Evolutionary conservation across 2,797 vertebrate genomes (phyloP).

Genomic region (Eurystomus glaucurus): DNA sequence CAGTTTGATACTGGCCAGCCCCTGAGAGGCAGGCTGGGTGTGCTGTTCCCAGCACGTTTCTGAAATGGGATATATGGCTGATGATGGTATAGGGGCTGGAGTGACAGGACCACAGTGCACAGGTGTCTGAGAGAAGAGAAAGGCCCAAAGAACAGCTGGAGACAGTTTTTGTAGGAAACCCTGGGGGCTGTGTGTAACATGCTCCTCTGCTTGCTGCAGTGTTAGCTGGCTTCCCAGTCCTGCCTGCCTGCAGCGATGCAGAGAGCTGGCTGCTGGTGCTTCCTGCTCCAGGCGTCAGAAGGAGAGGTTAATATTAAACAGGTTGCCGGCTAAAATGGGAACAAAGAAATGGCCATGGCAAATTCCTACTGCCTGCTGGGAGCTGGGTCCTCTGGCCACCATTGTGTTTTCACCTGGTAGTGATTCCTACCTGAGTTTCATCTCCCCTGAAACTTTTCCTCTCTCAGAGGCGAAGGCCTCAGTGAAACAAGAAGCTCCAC

Average conservation of each 20-base stretch:
- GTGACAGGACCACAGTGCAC: background rate
- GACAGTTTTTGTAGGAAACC: background rate
- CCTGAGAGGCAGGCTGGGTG: background rate
- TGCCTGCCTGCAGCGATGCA: background rate
- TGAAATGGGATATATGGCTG: background rate
- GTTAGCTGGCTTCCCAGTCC: background rate
- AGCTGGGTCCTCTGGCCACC: background rate
- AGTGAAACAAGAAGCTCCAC: background rate
- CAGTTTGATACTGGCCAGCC: background rate
- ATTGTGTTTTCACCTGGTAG: background rate
- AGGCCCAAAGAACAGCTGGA: background rate
- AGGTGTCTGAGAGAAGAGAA: background rate
- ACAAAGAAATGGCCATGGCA: background rate
- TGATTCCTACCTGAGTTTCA: background rate
- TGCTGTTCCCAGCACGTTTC: background rate
- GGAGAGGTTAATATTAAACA: conserved; percentile 39
- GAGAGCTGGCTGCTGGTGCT: background rate
- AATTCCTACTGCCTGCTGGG: background rate
- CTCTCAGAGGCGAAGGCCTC: fast-evolving
- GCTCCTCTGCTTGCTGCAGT: background rate
- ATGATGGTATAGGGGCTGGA: background rate
- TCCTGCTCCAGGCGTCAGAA: background rate
- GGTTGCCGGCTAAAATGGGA: background rate
- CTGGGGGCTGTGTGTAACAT: fast-evolving
- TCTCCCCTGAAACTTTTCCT: background rate